Evolutionary conservation across 2,113 vertebrate genomes (phyloP), one percentile per base, ranked within the genome.

Genomic region (Herpetotheres cachinnans): DNA sequence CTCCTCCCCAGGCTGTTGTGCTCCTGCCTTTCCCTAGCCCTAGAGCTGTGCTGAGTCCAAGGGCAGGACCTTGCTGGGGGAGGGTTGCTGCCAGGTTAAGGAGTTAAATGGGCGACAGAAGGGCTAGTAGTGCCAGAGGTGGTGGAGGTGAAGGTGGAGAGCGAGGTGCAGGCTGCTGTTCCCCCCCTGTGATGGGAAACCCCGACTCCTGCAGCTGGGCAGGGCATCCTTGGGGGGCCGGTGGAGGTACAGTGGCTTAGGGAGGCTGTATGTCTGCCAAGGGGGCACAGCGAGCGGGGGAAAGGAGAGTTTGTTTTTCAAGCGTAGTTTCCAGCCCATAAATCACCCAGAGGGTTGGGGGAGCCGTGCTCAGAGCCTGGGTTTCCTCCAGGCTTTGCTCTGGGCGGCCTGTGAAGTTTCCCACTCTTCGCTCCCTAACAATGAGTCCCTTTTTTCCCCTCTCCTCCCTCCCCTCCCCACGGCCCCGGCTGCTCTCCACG

Each of bases 341-440:
- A 95, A 94, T 97, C 78, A 92, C 71, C 40, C 29, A 5, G 92
- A 80, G 93, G 93, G 90, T 90, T 2, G n/a, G 47, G 30, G 25
- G 80, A 90, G 66, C 91, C 10, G 15, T 83, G 65, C 52, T 67
- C 54, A 72, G 74, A 89, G 95, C 89, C 90, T 90, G 84, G 86
- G 91, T 97, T 97, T 95, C 69, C 95, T 95, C 89, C 89, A 93
- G 93, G 82, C 86, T 95, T 89, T 88, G 95, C 85, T 96, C 67
- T 1, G 13, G 78, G 93, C 59, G 0, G 86, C 80, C 88, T 18
- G 27, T 94, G 82, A 93, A 91, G 91, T 82, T 96, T 95, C 95
- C 90, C 95, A 82, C 84, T 97, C 89, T 91, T 72, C 0, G 55
- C 94, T 92, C 85, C 74, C 2, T 59, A 97, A 98, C 96, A 97